phyloP scores from a whole-genome alignment of 2,888 invertebrate genomes.

The Metallyticus violacea region DNA sequence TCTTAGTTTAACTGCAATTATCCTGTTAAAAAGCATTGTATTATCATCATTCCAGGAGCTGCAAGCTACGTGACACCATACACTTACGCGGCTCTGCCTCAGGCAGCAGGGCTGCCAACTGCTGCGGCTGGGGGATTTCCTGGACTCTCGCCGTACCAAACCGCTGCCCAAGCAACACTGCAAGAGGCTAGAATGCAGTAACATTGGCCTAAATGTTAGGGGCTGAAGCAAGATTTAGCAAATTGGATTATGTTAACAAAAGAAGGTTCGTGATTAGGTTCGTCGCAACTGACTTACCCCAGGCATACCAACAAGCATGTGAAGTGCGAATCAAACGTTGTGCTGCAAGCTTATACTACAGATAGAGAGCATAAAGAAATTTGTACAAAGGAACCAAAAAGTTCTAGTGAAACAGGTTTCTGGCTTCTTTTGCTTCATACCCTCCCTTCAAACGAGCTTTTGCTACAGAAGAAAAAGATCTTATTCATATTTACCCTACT shows the following conservation, averaged over 20 bases:
- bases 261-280: not conserved
- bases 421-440: not conserved
- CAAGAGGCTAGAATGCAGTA: constrained; percentile 76
- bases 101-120: constrained; percentile 55
- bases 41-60: constrained; percentile 48
- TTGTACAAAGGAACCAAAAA: too few relatives aligned
- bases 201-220: not conserved
- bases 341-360: not conserved
- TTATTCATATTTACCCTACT: not conserved
- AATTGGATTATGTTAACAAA: not conserved
- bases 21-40: too few relatives aligned
- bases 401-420: not conserved
- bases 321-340: not conserved
- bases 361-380: too few relatives aligned
- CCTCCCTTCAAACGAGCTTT: not conserved
- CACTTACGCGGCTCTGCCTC: constrained; percentile 66
- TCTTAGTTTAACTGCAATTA: too few relatives aligned
- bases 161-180: constrained; percentile 57
- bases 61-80: constrained; percentile 72
- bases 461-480: not conserved
- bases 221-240: not conserved
- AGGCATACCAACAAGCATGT: not conserved
- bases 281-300: not conserved
- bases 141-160: constrained; percentile 57
- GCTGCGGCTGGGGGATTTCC: constrained; percentile 58